A percentile compares a stretch with the other conserved stretches of the same genome.
Evolutionary conservation across 2,113 vertebrate genomes (phyloP).

Genomic region (Crotalus viridis): DNA sequence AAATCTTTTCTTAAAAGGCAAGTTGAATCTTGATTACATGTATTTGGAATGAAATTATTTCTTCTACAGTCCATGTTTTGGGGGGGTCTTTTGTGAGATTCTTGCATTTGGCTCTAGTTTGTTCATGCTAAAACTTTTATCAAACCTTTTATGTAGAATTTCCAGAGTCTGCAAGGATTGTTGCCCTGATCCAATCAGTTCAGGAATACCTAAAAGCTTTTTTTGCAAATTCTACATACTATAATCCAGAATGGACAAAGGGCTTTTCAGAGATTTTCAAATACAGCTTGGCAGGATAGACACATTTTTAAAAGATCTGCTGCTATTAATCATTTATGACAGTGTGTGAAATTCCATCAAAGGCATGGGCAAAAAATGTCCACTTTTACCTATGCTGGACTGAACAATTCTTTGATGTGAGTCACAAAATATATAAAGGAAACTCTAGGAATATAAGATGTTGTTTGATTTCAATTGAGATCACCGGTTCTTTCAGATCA

Average conservation of each 20-base stretch:
- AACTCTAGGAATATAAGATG: neutral
- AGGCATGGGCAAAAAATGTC: neutral
- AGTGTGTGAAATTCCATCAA: slow-evolving; percentile 8
- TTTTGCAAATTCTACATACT: slow-evolving; percentile 43
- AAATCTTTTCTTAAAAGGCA: neutral
- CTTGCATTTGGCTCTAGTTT: slow-evolving; percentile 45
- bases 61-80: neutral
- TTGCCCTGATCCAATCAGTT: slow-evolving; percentile 25
- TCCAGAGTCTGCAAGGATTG: slow-evolving; percentile 7
- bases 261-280: slow-evolving; percentile 42
- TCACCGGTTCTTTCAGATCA: neutral
- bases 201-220: slow-evolving; percentile 48
- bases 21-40: neutral
- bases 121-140: slow-evolving; percentile 58
- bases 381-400: neutral
- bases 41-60: neutral
- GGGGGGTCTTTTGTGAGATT: neutral
- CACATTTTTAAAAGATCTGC: neutral
- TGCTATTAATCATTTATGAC: slow-evolving; percentile 5
- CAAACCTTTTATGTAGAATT: slow-evolving; percentile 36
- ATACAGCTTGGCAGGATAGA: neutral
- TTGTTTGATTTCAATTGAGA: neutral
- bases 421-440: neutral
- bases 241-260: slow-evolving; percentile 44
- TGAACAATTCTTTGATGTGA: neutral